Percentiles rank a stretch among this genome's conserved stretches.
Evolutionary conservation across 2,113 vertebrate genomes (phyloP).

Genomic region (Oostethus manadensis): DNA sequence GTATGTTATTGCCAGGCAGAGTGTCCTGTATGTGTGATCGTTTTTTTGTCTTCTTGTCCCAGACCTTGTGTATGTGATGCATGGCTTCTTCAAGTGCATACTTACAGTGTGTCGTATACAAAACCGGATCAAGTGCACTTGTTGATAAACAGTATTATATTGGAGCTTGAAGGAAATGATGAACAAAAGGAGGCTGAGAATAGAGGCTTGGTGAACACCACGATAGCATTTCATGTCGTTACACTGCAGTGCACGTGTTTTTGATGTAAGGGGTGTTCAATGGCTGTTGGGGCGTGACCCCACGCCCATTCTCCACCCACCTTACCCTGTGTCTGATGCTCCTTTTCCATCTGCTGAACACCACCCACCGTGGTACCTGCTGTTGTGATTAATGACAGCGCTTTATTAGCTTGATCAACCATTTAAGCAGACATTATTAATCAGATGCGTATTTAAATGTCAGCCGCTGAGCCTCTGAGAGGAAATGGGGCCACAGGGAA

Average conservation of each 20-base stretch:
- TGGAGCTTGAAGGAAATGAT: too few relatives aligned
- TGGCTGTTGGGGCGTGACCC: neutral
- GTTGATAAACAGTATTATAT: too few relatives aligned
- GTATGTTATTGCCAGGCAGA: too few relatives aligned
- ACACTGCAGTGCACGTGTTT: neutral
- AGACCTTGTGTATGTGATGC: too few relatives aligned
- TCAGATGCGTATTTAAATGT: constrained; percentile 73
- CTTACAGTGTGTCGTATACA: too few relatives aligned
- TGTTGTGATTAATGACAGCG: constrained; percentile 65
- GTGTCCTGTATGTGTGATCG: too few relatives aligned
- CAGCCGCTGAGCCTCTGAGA: constrained; percentile 43
- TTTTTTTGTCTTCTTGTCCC: too few relatives aligned
- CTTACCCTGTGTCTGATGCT: constrained; percentile 6
- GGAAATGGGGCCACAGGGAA: constrained; percentile 61
- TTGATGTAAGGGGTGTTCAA: neutral
- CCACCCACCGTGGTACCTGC: constrained; percentile 11
- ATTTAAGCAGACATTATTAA: constrained; percentile 70
- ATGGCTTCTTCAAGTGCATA: too few relatives aligned
- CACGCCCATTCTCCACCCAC: constrained; percentile 1
- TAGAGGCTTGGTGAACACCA: too few relatives aligned
- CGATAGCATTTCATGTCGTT: neutral
- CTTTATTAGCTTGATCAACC: constrained; percentile 73
- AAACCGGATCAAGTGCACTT: too few relatives aligned
- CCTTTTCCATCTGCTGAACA: neutral
- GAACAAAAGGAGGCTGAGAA: too few relatives aligned